phyloP scores from a whole-genome alignment of 1,140 invertebrate species.

The Stenopsyche tienmushanensis region DNA sequence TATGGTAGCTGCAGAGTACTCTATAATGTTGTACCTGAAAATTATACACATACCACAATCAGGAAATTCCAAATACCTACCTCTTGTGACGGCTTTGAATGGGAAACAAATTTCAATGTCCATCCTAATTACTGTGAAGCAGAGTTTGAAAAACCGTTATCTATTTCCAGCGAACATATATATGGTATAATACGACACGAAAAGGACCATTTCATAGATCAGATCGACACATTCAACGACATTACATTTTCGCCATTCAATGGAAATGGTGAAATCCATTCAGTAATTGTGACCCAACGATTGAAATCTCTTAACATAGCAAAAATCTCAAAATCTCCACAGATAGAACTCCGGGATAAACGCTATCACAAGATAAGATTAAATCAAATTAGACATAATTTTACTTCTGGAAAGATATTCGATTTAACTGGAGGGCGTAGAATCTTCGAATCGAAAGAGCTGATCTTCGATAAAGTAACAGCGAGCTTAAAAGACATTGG shows the following conservation, averaged over 20 bases:
- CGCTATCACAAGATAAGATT: too few relatives aligned
- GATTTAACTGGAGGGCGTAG: too few relatives aligned
- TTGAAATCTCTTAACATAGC: too few relatives aligned
- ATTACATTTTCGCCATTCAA: constrained; percentile 46
- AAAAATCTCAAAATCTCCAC: too few relatives aligned
- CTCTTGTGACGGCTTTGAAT: constrained; percentile 22
- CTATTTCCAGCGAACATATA: constrained; percentile 42
- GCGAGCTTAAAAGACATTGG: too few relatives aligned
- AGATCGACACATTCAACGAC: constrained; percentile 16
- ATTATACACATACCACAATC: constrained; percentile 1
- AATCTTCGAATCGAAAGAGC: too few relatives aligned
- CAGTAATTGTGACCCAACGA: constrained; percentile 49
- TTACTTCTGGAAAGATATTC: too few relatives aligned
- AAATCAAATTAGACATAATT: too few relatives aligned
- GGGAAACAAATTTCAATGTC: constrained; percentile 19
- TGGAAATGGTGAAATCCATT: constrained; percentile 46
- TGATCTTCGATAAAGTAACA: too few relatives aligned
- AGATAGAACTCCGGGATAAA: too few relatives aligned
- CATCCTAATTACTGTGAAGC: constrained; percentile 18
- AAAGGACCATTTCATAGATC: constrained; percentile 44
- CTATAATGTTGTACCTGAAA: constrained; percentile 38
- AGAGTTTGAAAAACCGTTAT: constrained; percentile 43
- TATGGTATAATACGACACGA: constrained; percentile 44
- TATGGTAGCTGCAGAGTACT: constrained; percentile 46
- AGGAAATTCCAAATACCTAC: constrained; percentile 12